Percentiles rank a stretch among this genome's conserved stretches.
These are phyloP conservation scores for Setophaga coronata DNA, from an alignment of 2,113 vertebrate genomes.

Conservation along the genomic window DNA sequence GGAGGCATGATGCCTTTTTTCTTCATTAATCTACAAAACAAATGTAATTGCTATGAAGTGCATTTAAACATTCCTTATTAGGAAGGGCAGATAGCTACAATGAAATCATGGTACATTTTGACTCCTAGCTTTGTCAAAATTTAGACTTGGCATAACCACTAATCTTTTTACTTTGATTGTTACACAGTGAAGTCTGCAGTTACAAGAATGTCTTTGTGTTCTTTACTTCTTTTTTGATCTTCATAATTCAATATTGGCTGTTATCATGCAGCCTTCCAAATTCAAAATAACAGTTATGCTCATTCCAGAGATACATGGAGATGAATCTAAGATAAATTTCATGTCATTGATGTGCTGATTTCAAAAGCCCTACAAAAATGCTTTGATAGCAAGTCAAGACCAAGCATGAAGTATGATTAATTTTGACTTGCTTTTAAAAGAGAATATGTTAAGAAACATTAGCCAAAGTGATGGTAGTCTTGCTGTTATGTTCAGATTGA, in stretches of 20 bases:
- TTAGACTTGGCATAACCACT: neutral
- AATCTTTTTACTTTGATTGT: neutral
- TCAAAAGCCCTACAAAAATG: neutral
- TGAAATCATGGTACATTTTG: neutral
- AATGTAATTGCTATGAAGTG: neutral
- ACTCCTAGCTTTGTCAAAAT: neutral
- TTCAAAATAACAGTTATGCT: neutral
- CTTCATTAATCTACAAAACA: neutral
- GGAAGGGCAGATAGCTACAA: neutral
- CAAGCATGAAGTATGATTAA: neutral
- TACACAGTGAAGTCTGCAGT: neutral
- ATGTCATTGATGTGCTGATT: neutral
- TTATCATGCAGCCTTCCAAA: neutral
- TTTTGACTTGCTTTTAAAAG: neutral
- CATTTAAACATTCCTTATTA: neutral
- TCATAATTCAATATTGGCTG: neutral
- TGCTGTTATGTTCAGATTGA: neutral
- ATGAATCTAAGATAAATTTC: neutral
- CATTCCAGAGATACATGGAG: neutral
- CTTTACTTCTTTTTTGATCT: neutral
- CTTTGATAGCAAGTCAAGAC: neutral
- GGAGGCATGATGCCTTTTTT: neutral
- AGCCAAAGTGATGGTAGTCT: neutral
- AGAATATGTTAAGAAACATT: neutral
- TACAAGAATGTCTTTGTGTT: neutral